Evolutionary conservation across 1,140 invertebrate genomes (phyloP), one percentile per base, ranked within the genome.

Genomic region (Halotydeus destructor): DNA sequence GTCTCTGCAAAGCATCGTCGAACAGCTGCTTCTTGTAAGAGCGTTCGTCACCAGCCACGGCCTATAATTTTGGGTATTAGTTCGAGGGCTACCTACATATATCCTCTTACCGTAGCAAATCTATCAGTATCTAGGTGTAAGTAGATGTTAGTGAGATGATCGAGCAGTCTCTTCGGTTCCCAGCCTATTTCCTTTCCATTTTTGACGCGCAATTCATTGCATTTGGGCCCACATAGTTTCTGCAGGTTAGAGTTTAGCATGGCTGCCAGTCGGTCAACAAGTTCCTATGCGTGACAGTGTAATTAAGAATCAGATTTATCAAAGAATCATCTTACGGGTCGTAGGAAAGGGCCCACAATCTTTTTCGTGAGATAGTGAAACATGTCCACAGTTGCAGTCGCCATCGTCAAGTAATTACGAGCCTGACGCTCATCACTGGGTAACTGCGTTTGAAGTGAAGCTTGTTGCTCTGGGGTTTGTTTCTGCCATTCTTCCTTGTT

Each of bases 381-480:
- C 84, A 97, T 91, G 53, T 96, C 83, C 33, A 98, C 86, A 4
- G 89, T 97, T 57, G 97, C 89, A 47, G 76, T 73, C 18, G 86
- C 89, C 22, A 97, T 63, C 6, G 86, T 91, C 36, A 97, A 66
- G 62, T 96, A 97, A 0, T 84, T 93, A 41, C 80, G 72, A 58
- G 88, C 93, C 57, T 91, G 84, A 28, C 86, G 65, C 60, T 94
- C 88, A 62, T 94, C 88, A 44, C 78, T 79, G 4, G 73, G 68
- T 32, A 93, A 63, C 54, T 84, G 82, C 11, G 76, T 69, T 57
- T 91, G 83, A 22, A 70, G 65, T 3, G 61, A 51, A 11, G 79
- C 62, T 19, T 82, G 53, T 14, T 58, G 61, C 14, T 70, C 60
- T 78, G 82, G 88, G 37, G 76, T 72, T 9, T 74, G 78, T 14